Conservation (phyloP, 2,797 vertebrate species). For the Cyclopterus lumpus region DNA sequence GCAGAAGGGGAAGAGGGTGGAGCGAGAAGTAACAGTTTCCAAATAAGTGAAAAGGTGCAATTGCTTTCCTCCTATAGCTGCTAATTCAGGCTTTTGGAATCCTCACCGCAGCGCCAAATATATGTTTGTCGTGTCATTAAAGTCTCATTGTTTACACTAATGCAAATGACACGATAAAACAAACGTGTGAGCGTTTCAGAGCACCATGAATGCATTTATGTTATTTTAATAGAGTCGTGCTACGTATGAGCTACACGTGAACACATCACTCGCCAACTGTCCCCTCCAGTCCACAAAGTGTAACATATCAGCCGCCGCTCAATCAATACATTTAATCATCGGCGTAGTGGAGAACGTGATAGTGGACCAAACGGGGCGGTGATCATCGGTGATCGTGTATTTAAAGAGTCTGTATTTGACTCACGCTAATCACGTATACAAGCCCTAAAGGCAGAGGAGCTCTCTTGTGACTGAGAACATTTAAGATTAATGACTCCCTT, state of each 20-base stretch:
- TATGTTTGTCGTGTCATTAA: slow-evolving; percentile 1
- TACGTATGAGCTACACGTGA: background rate
- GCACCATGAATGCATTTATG: too few species aligned
- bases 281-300: background rate
- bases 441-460: slow-evolving; percentile 4
- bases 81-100: slow-evolving; percentile 13
- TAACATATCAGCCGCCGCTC: slow-evolving; percentile 17
- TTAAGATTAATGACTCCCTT: background rate
- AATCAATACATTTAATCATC: slow-evolving; percentile 24
- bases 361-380: background rate
- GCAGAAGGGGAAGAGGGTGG: background rate
- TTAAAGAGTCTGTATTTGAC: slow-evolving; percentile 26
- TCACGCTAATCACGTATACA: too few species aligned
- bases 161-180: too few species aligned
- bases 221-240: too few species aligned
- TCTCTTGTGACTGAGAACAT: background rate
- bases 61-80: background rate
- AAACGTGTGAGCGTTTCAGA: too few species aligned
- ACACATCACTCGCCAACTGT: background rate
- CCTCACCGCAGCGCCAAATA: slow-evolving; percentile 1
- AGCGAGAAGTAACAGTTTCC: slow-evolving; percentile 3
- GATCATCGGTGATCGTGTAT: slow-evolving; percentile 23
- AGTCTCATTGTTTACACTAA: background rate
- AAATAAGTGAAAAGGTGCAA: background rate
- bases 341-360: slow-evolving; percentile 25